These are phyloP conservation scores for Psephotus haematonotus DNA, from an alignment of 2,113 vertebrate genomes.

Conservation along the genomic window DNA sequence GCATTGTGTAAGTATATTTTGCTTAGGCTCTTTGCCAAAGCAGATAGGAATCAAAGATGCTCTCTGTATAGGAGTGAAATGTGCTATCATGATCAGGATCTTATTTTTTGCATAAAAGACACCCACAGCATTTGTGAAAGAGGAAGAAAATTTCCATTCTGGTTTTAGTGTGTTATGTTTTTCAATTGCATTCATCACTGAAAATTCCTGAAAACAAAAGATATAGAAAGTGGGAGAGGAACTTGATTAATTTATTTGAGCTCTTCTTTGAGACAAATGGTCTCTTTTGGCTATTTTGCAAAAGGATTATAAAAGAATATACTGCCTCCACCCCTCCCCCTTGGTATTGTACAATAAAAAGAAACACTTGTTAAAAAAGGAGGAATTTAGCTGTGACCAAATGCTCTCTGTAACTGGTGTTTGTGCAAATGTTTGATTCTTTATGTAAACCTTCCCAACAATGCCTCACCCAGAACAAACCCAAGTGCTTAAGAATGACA, in stretches of 20 bases:
- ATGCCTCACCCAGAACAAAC: neutral
- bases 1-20: slow-evolving; percentile 57
- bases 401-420: neutral
- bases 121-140: neutral
- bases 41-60: slow-evolving; percentile 26
- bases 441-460: slow-evolving; percentile 4
- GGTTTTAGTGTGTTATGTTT: slow-evolving; percentile 19
- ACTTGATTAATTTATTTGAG: slow-evolving; percentile 27
- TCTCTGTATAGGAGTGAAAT: slow-evolving; percentile 4
- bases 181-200: slow-evolving; percentile 21
- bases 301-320: slow-evolving; percentile 31
- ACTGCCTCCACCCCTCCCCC: neutral
- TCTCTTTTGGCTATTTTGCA: neutral
- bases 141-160: slow-evolving; percentile 51
- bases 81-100: neutral
- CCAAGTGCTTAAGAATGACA: neutral
- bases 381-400: neutral
- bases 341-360: slow-evolving; percentile 11
- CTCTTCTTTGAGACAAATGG: slow-evolving; percentile 16
- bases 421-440: slow-evolving; percentile 20
- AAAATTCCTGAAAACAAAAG: slow-evolving; percentile 65
- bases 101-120: slow-evolving; percentile 44
- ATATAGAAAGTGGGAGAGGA: slow-evolving; percentile 38
- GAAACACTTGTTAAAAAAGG: neutral
- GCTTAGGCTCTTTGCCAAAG: slow-evolving; percentile 47